phyloP scores from a whole-genome alignment of 2,888 invertebrate species.

The Drosophila cyrtoloma region DNA sequence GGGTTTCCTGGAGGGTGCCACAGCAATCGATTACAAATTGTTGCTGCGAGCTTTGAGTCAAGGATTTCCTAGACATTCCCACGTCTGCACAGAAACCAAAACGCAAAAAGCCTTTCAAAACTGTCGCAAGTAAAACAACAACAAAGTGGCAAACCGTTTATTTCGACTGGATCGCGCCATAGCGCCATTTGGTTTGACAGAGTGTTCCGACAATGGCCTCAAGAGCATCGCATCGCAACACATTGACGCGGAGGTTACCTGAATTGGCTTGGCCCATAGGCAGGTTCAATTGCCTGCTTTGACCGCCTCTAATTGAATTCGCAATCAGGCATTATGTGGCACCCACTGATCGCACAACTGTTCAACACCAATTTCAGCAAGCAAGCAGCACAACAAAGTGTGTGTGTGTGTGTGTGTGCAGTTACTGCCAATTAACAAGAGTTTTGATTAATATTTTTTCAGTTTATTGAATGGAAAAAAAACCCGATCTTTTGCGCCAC shows the following conservation, averaged over 20 bases:
- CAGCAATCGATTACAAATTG: constrained; percentile 41
- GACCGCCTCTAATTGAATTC: constrained; percentile 35
- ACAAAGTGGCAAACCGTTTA: constrained; percentile 50
- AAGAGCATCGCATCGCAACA: constrained; percentile 47
- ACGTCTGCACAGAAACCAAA: constrained; percentile 49
- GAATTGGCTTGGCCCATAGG: constrained; percentile 56
- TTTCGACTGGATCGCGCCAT: constrained; percentile 36
- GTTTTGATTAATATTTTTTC: constrained; percentile 52
- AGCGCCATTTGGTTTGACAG: constrained; percentile 16
- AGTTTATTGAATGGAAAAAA: background rate
- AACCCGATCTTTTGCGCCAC: constrained; percentile 10
- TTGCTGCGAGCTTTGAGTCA: constrained; percentile 44
- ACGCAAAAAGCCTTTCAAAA: constrained; percentile 67
- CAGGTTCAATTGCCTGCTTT: constrained; percentile 68
- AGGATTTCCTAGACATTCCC: constrained; percentile 63
- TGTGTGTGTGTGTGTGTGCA: constrained; percentile 31
- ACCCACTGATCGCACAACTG: constrained; percentile 17
- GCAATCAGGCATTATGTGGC: constrained; percentile 34
- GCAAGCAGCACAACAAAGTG: constrained; percentile 8
- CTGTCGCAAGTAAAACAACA: constrained; percentile 69
- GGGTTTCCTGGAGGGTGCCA: constrained; percentile 47
- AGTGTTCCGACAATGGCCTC: constrained; percentile 43
- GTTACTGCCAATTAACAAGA: constrained; percentile 74
- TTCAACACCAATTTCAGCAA: constrained; percentile 39
- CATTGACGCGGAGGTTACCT: constrained; percentile 58